These are phyloP conservation scores for Oceanodroma tethys DNA, from an alignment of 2,113 vertebrate genomes.

Conservation along the genomic window DNA sequence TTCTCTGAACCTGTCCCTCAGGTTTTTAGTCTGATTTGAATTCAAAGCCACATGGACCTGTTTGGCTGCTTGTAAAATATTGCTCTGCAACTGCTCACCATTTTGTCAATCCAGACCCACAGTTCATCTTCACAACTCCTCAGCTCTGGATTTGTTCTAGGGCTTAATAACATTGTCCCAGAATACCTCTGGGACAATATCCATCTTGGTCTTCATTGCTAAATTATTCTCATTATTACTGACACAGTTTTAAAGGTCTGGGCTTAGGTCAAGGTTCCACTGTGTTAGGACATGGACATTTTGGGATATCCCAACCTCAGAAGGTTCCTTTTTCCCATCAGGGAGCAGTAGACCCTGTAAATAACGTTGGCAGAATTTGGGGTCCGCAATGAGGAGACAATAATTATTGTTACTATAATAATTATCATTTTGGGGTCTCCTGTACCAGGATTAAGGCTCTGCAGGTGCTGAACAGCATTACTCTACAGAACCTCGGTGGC, in stretches of 20 bases:
- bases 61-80: background rate
- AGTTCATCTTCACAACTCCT: background rate
- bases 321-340: background rate
- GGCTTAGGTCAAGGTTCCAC: background rate
- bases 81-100: background rate
- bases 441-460: constrained; percentile 20
- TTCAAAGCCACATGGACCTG: background rate
- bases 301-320: background rate
- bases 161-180: background rate
- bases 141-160: background rate
- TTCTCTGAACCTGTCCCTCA: background rate
- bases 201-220: background rate
- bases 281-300: background rate
- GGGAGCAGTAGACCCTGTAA: background rate
- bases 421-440: background rate
- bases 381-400: background rate
- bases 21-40: background rate
- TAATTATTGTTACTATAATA: background rate
- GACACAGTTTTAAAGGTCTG: background rate
- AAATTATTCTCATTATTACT: background rate
- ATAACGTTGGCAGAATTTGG: background rate
- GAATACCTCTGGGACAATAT: background rate
- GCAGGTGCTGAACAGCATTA: constrained; percentile 30
- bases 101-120: background rate
- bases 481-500: constrained; percentile 9